Conservation (phyloP, 2,113 vertebrate genomes). For the Microcebus murinus region DNA sequence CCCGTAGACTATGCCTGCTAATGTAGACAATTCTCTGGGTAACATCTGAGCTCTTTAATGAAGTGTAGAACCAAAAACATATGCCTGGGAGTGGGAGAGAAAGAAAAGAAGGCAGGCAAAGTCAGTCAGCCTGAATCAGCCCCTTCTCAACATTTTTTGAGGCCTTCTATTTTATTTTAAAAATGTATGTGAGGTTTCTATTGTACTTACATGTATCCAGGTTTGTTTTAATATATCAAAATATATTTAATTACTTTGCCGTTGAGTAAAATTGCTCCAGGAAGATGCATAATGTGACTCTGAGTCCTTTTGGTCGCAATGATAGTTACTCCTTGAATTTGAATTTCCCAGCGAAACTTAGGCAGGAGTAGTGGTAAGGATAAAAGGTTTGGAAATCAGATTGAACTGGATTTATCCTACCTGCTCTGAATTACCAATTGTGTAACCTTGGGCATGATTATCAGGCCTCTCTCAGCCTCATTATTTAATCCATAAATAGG, state of each 20-base stretch:
- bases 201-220: background rate
- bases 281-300: background rate
- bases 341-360: background rate
- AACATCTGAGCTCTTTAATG: background rate
- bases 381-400: background rate
- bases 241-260: background rate
- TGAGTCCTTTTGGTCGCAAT: background rate
- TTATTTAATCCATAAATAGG: background rate
- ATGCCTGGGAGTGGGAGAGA: fast-evolving
- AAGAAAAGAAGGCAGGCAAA: background rate
- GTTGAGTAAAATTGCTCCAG: background rate
- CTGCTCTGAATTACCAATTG: background rate
- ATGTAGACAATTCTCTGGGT: background rate
- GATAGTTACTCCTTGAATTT: background rate
- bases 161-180: background rate
- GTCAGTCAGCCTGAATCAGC: background rate
- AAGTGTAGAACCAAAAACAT: background rate
- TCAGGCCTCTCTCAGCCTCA: background rate
- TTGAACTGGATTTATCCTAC: background rate
- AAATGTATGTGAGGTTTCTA: background rate
- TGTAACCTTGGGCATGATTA: background rate
- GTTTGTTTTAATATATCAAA: constrained; percentile 16
- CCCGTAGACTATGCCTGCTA: background rate
- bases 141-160: background rate
- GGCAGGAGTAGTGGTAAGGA: background rate